Evolutionary conservation across 2,888 invertebrate species (phyloP), one percentile per base, ranked within the genome.

Genomic region (Daptonema setosum): DNA sequence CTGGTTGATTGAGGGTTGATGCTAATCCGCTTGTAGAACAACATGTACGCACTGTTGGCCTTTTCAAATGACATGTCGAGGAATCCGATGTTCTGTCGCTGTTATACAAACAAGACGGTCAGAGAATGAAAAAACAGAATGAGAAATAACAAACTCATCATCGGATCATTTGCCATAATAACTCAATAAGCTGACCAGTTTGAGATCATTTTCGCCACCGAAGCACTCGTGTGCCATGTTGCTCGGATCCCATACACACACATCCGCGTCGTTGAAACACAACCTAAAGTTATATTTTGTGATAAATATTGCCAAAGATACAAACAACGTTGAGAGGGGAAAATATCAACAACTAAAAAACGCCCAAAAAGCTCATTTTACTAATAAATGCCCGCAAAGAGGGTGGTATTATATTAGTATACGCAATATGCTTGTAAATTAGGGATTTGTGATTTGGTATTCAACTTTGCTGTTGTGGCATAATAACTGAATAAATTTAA

Each of bases 51-150:
- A 68, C 87, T 88, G 73, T 91, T 90, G 1, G 90, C 90, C 77
- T 91, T 91, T 74, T 91, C 91, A 71, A 90, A 90, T 66, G 88
- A 88, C 70, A 91, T 87, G 72, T 91, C 91, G 83, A 91, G 84
- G 71, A 88, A 91, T 71, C 90, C 90, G 67, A 17, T 11, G 17
- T 8, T 35, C 17, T 35, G 35, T 20, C 11, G 51, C 3, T 11
- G 20, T 26, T 25, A 2, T 24, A 11, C 11, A 24, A 51, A 25
- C 25, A 8, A 26, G 26, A 51, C 24, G 30, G 28, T 28, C 43
- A 64, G 54, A 50, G 22, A 25, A 35, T 50, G 35, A 35, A 17
- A 35, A 35, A 35, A 35, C 17, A 35, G 11, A 35, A 35, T 17
- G n/a, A n/a, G n/a, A n/a, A n/a, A n/a, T n/a, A n/a, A n/a, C n/a